Evolutionary conservation across 1,140 invertebrate genomes (phyloP).

Genomic region (Sogatella furcifera): DNA sequence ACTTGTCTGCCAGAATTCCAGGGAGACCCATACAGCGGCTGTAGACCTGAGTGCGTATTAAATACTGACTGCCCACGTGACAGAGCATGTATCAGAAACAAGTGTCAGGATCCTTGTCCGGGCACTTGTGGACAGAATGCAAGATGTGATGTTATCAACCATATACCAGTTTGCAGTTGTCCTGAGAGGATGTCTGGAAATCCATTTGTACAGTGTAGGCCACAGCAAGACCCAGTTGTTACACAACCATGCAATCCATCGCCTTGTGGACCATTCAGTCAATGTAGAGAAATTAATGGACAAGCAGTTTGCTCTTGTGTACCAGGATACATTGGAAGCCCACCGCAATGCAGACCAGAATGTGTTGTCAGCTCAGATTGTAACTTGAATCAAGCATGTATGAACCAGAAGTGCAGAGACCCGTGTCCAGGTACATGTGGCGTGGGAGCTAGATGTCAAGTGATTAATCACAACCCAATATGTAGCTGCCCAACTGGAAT

Average conservation of each 20-base stretch:
- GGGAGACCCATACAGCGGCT: conserved; percentile 60
- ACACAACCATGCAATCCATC: conserved; percentile 36
- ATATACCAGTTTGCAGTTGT: conserved; percentile 34
- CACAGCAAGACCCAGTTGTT: conserved; percentile 15
- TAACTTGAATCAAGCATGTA: conserved; percentile 34
- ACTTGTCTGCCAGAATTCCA: conserved; percentile 54
- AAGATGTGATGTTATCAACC: conserved; percentile 32
- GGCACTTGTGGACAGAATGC: conserved; percentile 33
- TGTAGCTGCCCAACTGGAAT: conserved; percentile 39
- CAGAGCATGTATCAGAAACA: conserved; percentile 60
- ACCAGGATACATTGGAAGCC: conserved; percentile 37
- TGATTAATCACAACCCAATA: conserved; percentile 45
- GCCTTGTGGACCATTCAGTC: conserved; percentile 43
- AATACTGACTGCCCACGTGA: conserved; percentile 56
- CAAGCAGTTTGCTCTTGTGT: conserved; percentile 40
- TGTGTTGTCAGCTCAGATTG: conserved; percentile 39
- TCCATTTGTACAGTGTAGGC: conserved; percentile 28
- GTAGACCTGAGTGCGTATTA: conserved; percentile 56
- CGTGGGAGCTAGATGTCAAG: conserved; percentile 37
- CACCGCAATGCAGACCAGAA: conserved; percentile 41
- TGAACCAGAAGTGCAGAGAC: conserved; percentile 40
- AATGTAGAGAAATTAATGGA: conserved; percentile 37
- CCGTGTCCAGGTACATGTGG: conserved; percentile 41
- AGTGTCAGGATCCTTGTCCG: conserved; percentile 55
- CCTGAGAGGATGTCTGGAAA: conserved; percentile 35